Evolutionary conservation across 2,888 invertebrate species (phyloP), one percentile per base, ranked within the genome.

Genomic region (Epistrophe grossulariae): DNA sequence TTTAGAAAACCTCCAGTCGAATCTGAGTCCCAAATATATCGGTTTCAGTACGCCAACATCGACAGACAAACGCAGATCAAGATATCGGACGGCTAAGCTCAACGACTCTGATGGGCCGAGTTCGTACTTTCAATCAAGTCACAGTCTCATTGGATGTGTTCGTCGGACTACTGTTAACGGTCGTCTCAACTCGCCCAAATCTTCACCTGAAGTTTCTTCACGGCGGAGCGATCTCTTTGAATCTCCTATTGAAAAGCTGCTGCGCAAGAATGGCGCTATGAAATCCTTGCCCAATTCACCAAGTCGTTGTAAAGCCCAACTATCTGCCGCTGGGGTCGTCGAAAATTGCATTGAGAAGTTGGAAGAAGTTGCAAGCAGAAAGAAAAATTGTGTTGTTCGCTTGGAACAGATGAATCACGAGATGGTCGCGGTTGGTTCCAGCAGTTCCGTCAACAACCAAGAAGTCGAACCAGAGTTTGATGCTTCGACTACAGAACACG

Each of bases 161-260:
- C 88, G 89, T 10, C 66, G 79, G 0, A 87, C 78, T 2, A 79
- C 82, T 6, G 11, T 40, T 2, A 50, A 57, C 19, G 76, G 76
- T 10, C 76, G 71, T 10, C 64, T 79, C 8, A 88, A 50, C 28
- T 84, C 89, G 10, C 87, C 89, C 0, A 50, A 88, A 6, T 87
- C 88, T 13, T 74, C 85, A 9, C 80, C 79, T 9, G 76, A 79
- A 15, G 57, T 55, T n/a, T 68, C 68, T 13, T 59, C 43, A 19
- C 76, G 88, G 45, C 89, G 89, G 71, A 88, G 66, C 52, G 57
- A 76, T 4, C 66, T 43, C n/a, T 91, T 90, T 83, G 89, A 91
- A 55, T 92, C 92, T 88, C 92, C 93, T 4, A 92, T 93, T 40
- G 92, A 92, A 60, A 92, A 92, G 48, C 82, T 92, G 43, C 88